Evolutionary conservation across 2,888 invertebrate species (phyloP).

Genomic region (Autographa gamma): DNA sequence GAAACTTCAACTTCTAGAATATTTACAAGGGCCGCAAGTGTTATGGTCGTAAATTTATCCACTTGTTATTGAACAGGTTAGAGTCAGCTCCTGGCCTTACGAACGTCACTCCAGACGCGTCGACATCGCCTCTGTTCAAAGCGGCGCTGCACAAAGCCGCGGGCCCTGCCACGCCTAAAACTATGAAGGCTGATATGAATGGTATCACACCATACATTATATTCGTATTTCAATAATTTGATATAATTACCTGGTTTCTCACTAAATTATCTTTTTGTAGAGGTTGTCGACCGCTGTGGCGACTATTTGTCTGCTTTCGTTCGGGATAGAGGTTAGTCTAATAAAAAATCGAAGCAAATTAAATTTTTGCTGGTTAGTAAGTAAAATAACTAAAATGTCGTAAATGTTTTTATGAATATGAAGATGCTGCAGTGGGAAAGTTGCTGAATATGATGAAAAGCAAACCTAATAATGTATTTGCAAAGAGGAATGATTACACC

Average conservation of each 20-base stretch:
- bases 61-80: conserved; percentile 65
- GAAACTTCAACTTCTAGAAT: too few relatives aligned
- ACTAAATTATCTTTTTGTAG: conserved; percentile 64
- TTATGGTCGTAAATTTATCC: too few relatives aligned
- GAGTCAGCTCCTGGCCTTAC: conserved; percentile 75
- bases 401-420: conserved; percentile 5
- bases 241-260: conserved; percentile 12
- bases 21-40: too few relatives aligned
- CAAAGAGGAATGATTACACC: conserved; percentile 64
- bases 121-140: conserved; percentile 60
- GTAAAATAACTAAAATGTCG: too few relatives aligned
- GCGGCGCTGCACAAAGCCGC: conserved; percentile 66
- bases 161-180: conserved; percentile 67
- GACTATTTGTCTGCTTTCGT: conserved; percentile 75
- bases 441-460: conserved; percentile 73
- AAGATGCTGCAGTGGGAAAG: conserved; percentile 67
- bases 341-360: background rate
- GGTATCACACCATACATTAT: conserved; percentile 53
- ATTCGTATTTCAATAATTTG: background rate
- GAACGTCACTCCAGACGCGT: conserved; percentile 62
- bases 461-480: conserved; percentile 63
- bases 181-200: conserved; percentile 67
- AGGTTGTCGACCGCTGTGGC: conserved; percentile 67
- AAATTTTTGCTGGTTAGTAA: background rate
- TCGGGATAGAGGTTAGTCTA: conserved; percentile 73